Evolutionary conservation across 2,113 vertebrate species (phyloP).

Genomic region (Panthera uncia): DNA sequence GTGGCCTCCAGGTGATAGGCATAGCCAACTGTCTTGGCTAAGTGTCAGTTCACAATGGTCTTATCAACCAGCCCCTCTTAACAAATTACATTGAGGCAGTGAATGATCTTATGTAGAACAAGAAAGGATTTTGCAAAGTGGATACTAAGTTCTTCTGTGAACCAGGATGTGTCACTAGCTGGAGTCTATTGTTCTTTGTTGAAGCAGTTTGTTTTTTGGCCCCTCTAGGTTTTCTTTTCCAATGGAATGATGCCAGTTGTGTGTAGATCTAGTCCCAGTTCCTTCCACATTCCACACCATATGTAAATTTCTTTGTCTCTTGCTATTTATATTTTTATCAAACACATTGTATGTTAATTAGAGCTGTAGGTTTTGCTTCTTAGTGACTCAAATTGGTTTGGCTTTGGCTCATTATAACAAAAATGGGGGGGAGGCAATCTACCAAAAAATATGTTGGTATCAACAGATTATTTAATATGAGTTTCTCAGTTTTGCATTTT

Average conservation of each 20-base stretch:
- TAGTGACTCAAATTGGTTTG: background rate
- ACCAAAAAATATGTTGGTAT: background rate
- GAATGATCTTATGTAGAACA: background rate
- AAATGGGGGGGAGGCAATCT: background rate
- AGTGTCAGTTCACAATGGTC: background rate
- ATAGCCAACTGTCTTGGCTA: background rate
- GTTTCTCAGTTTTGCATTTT: background rate
- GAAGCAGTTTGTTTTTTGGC: background rate
- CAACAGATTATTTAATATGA: background rate
- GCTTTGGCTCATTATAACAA: background rate
- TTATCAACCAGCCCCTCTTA: background rate
- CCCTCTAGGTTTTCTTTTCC: background rate
- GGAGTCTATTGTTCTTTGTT: background rate
- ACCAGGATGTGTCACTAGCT: background rate
- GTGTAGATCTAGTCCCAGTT: background rate
- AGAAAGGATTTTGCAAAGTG: background rate
- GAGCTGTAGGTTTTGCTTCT: background rate
- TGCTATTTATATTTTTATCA: background rate
- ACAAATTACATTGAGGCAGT: background rate
- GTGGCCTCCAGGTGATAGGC: constrained; percentile 15
- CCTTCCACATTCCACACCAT: background rate
- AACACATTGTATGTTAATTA: background rate
- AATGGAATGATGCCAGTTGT: background rate
- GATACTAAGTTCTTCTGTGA: background rate
- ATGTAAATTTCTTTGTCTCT: background rate